phyloP scores from a whole-genome alignment of 2,113 vertebrate species.

The Regulus satrapa region DNA sequence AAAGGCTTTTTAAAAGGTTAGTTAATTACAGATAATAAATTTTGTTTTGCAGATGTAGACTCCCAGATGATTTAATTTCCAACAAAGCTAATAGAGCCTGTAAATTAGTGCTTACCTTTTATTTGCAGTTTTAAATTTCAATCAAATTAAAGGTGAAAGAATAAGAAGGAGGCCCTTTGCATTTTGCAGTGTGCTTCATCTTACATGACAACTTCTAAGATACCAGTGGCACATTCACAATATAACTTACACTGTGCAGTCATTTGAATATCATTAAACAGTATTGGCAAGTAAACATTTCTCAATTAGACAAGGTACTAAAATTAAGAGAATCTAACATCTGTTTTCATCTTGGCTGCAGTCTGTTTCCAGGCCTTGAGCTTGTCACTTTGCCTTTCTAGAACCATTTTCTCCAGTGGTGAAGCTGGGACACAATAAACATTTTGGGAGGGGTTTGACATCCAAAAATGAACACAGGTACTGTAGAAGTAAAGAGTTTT shows the following conservation, averaged over 20 bases:
- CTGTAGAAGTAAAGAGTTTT: neutral
- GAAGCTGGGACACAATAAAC: neutral
- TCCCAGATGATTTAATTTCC: constrained; percentile 43
- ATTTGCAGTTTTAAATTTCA: constrained; percentile 47
- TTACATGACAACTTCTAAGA: neutral
- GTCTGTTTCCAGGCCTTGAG: neutral
- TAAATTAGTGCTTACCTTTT: constrained; percentile 54
- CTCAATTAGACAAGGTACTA: neutral
- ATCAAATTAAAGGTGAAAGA: constrained; percentile 38
- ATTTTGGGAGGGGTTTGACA: neutral
- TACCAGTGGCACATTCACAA: neutral
- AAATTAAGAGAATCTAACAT: neutral
- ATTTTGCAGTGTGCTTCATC: neutral
- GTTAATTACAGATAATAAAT: constrained; percentile 60
- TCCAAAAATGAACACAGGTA: neutral
- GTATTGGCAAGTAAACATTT: neutral
- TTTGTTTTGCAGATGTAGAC: constrained; percentile 42
- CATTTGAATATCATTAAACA: neutral
- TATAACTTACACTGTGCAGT: neutral
- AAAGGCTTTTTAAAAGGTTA: constrained; percentile 47
- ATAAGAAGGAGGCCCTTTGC: neutral
- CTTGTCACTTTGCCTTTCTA: neutral
- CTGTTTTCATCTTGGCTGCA: neutral
- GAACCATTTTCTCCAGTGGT: neutral
- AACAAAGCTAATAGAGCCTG: neutral